These are phyloP conservation scores for Cremastobaeus sp. DNA, from an alignment of 2,888 invertebrate genomes.

Conservation along the genomic window DNA sequence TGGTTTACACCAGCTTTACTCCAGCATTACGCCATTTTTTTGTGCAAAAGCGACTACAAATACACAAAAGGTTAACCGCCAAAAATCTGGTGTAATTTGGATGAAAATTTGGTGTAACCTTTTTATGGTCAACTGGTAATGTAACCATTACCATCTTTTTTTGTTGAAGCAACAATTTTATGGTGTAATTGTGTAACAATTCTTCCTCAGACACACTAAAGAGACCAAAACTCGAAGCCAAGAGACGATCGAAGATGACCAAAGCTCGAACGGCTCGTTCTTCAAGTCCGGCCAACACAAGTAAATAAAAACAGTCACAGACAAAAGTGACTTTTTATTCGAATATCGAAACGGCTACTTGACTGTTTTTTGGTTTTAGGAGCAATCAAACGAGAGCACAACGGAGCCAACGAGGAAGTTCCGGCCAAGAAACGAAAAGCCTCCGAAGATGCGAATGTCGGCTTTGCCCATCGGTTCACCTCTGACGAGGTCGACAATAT, in stretches of 20 bases:
- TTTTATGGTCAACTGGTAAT: too few species aligned
- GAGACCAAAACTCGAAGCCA: constrained; percentile 61
- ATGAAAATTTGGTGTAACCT: too few species aligned
- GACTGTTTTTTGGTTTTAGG: constrained; percentile 5
- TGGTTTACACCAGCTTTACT: too few species aligned
- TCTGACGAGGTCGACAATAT: constrained; percentile 67
- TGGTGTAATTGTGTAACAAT: not conserved
- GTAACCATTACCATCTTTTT: too few species aligned
- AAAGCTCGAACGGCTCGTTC: constrained; percentile 63
- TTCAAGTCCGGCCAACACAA: constrained; percentile 59
- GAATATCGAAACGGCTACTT: too few species aligned
- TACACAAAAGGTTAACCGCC: too few species aligned
- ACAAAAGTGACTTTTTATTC: too few species aligned
- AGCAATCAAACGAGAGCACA: constrained; percentile 67
- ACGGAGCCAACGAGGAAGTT: constrained; percentile 65
- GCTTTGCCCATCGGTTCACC: constrained; percentile 6
- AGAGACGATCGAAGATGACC: constrained; percentile 65
- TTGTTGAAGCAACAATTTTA: too few species aligned
- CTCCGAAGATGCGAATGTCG: constrained; percentile 30
- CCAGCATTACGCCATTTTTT: too few species aligned
- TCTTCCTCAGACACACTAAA: constrained; percentile 6
- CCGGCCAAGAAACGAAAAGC: constrained; percentile 67
- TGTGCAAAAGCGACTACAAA: too few species aligned
- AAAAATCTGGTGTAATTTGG: too few species aligned
- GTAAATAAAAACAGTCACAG: constrained; percentile 63